Conservation (phyloP, 1,140 invertebrate genomes). For the Drosophila chauvacae region DNA sequence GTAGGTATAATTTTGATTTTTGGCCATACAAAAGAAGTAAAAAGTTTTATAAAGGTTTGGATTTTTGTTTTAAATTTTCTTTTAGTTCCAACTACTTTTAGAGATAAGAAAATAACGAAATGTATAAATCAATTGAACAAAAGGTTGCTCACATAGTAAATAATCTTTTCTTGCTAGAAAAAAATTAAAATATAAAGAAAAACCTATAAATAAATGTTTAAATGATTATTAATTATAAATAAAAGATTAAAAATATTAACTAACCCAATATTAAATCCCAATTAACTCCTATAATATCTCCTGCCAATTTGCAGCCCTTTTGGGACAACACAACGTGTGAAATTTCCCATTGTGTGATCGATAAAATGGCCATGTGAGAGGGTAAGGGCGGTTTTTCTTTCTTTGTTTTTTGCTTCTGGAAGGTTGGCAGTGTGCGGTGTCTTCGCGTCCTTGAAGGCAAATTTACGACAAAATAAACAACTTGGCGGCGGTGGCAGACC, state of each 20-base stretch:
- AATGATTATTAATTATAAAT: not conserved
- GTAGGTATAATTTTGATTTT: no score
- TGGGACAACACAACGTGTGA: constrained; percentile 72
- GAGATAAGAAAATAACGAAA: not conserved
- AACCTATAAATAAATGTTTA: no score
- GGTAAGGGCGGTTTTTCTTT: constrained; percentile 14
- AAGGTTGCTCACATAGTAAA: no score
- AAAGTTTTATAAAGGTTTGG: no score
- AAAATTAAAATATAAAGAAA: no score
- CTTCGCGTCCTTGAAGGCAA: constrained; percentile 67
- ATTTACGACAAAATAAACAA: constrained; percentile 81
- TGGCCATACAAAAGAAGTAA: no score
- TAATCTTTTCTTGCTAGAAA: not conserved
- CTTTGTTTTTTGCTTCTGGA: not conserved
- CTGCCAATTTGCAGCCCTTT: constrained; percentile 4
- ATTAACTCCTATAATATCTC: not conserved
- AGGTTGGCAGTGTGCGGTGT: constrained; percentile 11
- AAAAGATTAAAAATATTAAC: not conserved
- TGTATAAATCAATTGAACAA: not conserved
- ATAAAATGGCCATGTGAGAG: constrained; percentile 58
- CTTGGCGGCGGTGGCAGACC: constrained; percentile 50
- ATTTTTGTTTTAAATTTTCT: no score
- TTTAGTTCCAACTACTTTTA: not conserved
- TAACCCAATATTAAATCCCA: not conserved
- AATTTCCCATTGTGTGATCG: constrained; percentile 81